Conservation (phyloP, 2,888 invertebrate genomes). For the Entomobrya proxima region DNA sequence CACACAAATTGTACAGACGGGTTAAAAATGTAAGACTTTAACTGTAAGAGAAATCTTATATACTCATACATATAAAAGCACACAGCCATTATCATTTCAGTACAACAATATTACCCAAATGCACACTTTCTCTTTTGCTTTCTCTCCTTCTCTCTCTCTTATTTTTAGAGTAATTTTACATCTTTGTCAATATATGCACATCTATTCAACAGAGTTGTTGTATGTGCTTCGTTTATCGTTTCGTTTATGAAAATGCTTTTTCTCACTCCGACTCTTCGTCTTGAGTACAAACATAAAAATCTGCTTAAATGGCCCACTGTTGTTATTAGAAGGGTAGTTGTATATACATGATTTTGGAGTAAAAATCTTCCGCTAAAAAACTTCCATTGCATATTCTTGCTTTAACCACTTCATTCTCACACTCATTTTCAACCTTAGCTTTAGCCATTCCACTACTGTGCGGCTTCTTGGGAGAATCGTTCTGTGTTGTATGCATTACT, state of each 20-base stretch:
- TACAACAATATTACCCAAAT: background rate
- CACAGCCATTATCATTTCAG: background rate
- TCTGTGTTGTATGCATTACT: conserved; percentile 7
- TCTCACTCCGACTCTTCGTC: too few species aligned
- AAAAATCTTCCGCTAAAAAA: conserved; percentile 9
- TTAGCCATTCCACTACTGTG: background rate
- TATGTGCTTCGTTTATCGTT: background rate
- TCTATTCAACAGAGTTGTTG: background rate
- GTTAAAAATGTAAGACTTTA: conserved; percentile 45
- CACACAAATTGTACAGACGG: conserved; percentile 67
- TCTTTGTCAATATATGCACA: background rate
- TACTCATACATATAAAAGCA: background rate
- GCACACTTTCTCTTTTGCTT: background rate
- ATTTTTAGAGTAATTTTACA: conserved; percentile 2
- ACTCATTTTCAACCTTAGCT: background rate
- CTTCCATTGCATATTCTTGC: conserved; percentile 8
- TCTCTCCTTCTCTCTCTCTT: too few species aligned
- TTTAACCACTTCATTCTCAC: background rate
- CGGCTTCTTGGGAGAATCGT: background rate
- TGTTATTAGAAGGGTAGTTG: background rate
- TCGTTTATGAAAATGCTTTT: background rate
- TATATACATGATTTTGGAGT: background rate
- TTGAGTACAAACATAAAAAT: background rate
- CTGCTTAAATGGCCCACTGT: conserved; percentile 14
- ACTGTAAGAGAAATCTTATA: background rate